Conservation (phyloP, 2,797 vertebrate genomes). For the Malacoraja senta region DNA sequence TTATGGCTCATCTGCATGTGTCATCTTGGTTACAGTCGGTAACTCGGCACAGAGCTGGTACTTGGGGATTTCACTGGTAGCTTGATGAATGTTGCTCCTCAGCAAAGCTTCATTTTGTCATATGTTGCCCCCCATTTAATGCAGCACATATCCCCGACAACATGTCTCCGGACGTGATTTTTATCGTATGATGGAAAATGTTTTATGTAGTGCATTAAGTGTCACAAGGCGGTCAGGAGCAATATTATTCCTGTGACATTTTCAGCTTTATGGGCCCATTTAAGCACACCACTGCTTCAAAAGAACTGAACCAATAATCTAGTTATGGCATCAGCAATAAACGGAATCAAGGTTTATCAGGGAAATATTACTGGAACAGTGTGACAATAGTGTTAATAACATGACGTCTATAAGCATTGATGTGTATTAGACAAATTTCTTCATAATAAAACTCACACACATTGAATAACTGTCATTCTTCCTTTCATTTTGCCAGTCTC, state of each 20-base stretch:
- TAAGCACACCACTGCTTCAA: neutral
- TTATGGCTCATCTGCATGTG: neutral
- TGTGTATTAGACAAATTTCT: neutral
- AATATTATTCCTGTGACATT: neutral
- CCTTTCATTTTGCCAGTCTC: neutral
- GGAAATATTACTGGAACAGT: neutral
- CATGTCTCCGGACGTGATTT: neutral
- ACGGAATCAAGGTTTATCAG: neutral
- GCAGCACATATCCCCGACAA: neutral
- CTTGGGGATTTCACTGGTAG: constrained; percentile 11
- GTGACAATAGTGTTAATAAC: neutral
- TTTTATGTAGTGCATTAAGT: neutral
- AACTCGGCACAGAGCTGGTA: neutral
- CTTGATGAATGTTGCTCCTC: constrained; percentile 9
- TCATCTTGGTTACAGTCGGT: neutral
- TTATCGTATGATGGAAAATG: neutral
- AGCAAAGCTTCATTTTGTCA: neutral
- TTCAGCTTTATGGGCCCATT: neutral
- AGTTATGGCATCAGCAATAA: neutral
- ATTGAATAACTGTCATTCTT: neutral
- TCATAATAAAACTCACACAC: neutral
- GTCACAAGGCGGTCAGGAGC: neutral
- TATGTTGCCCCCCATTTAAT: neutral
- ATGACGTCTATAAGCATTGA: neutral
- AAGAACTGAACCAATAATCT: neutral